phyloP scores from a whole-genome alignment of 1,140 invertebrate genomes.

The Bursaphelenchus mucronatus region DNA sequence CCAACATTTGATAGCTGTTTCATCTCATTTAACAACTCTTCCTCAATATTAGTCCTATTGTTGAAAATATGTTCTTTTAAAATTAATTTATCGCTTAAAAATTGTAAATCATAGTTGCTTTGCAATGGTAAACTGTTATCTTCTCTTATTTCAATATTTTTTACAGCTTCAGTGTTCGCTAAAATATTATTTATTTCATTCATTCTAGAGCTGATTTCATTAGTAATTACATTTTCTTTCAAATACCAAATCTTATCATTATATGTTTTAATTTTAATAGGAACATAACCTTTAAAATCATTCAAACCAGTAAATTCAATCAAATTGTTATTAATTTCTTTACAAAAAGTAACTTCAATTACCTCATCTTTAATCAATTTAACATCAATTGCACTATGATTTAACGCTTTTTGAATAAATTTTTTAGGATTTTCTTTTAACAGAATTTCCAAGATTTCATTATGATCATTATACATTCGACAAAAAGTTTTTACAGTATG shows the following conservation, averaged over 20 bases:
- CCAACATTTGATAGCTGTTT: no score
- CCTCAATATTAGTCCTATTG: conserved; percentile 4
- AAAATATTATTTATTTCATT: not conserved
- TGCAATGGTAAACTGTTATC: not conserved
- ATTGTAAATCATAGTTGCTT: not conserved
- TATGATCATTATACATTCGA: no score
- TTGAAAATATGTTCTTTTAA: not conserved
- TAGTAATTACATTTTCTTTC: no score
- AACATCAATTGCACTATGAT: not conserved
- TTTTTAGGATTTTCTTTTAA: no score
- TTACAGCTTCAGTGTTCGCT: not conserved
- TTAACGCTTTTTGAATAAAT: no score
- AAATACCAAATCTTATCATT: no score
- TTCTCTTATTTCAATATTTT: conserved; percentile 2
- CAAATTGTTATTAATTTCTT: not conserved
- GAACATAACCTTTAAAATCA: not conserved
- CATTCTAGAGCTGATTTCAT: not conserved
- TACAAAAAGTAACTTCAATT: not conserved
- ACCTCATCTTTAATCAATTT: not conserved
- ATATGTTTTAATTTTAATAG: not conserved
- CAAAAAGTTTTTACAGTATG: no score
- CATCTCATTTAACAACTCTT: no score
- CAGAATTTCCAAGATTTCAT: no score
- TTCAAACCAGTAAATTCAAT: no score
- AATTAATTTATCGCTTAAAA: not conserved